A percentile compares a stretch with the other conserved stretches of the same genome.
Conservation (phyloP, 1,140 invertebrate genomes). For the Sesamia nonagrioides region DNA sequence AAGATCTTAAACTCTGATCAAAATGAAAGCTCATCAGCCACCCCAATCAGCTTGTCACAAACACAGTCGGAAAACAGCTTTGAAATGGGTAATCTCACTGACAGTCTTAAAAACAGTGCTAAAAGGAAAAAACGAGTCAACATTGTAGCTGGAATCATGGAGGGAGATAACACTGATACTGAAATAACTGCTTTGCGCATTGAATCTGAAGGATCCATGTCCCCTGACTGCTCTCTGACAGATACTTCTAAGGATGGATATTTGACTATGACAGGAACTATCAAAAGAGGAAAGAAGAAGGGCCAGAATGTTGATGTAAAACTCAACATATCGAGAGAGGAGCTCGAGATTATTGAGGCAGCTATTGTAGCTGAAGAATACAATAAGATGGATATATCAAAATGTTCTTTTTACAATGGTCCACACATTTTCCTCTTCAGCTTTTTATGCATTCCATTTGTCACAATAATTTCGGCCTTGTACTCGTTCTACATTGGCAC, state of each 20-base stretch:
- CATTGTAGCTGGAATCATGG: slow-evolving; percentile 88
- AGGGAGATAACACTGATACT: slow-evolving; percentile 86
- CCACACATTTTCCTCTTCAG: slow-evolving; percentile 91
- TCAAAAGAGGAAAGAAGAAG: slow-evolving; percentile 91
- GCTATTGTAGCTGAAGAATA: slow-evolving; percentile 89
- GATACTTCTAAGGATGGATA: slow-evolving; percentile 86
- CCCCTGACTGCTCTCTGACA: slow-evolving; percentile 79
- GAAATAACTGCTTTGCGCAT: slow-evolving; percentile 85
- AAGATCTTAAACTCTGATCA: slow-evolving; percentile 79
- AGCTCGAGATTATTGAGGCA: slow-evolving; percentile 90
- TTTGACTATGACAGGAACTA: slow-evolving; percentile 91
- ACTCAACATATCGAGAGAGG: slow-evolving; percentile 91
- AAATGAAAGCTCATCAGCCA: slow-evolving; percentile 83
- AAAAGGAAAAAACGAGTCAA: slow-evolving; percentile 89
- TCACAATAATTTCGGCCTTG: slow-evolving; percentile 89
- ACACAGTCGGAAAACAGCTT: slow-evolving; percentile 87
- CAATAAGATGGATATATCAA: slow-evolving; percentile 88
- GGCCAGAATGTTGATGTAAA: slow-evolving; percentile 92
- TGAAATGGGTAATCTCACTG: slow-evolving; percentile 83
- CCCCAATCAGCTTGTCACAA: slow-evolving; percentile 84
- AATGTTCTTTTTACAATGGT: slow-evolving; percentile 89
- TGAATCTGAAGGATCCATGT: slow-evolving; percentile 83
- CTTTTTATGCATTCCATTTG: slow-evolving; percentile 90
- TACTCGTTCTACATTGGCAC: slow-evolving; percentile 93
- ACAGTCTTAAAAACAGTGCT: slow-evolving; percentile 87